A percentile compares a stretch with the other conserved stretches of the same genome.
phyloP scores from a whole-genome alignment of 2,797 vertebrate species.

The Zalophus californianus region DNA sequence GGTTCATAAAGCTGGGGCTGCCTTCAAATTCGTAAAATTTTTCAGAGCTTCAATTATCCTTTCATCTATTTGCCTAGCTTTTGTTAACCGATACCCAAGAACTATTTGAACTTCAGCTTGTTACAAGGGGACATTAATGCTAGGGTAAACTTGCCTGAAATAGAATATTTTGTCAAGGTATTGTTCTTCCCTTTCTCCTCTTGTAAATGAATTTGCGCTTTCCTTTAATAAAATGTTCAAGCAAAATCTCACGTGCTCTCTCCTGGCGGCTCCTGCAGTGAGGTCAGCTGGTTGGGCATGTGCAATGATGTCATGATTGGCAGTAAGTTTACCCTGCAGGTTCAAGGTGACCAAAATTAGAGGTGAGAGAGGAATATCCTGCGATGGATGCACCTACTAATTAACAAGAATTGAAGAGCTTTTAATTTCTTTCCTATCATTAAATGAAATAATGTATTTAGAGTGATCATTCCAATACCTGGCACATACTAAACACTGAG shows the following conservation, averaged over 20 bases:
- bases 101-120: conserved; percentile 45
- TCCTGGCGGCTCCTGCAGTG: conserved; percentile 34
- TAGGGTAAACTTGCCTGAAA: conserved; percentile 32
- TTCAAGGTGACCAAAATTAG: conserved; percentile 50
- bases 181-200: conserved; percentile 49
- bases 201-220: conserved; percentile 53
- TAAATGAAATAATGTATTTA: conserved; percentile 41
- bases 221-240: conserved; percentile 56
- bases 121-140: conserved; percentile 43
- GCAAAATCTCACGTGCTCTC: not conserved
- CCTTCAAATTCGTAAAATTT: not conserved
- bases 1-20: not conserved
- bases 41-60: conserved; percentile 40
- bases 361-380: conserved; percentile 49
- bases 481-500: conserved; percentile 21
- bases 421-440: conserved; percentile 32
- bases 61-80: conserved; percentile 4
- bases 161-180: conserved; percentile 35
- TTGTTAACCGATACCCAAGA: conserved; percentile 34
- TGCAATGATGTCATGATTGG: conserved; percentile 40
- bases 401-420: conserved; percentile 37
- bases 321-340: conserved; percentile 2
- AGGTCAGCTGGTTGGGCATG: conserved; percentile 23
- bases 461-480: not conserved
- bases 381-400: not conserved